Evolutionary conservation across 2,113 vertebrate genomes (phyloP), one percentile per base, ranked within the genome.

Genomic region (Lontra canadensis): DNA sequence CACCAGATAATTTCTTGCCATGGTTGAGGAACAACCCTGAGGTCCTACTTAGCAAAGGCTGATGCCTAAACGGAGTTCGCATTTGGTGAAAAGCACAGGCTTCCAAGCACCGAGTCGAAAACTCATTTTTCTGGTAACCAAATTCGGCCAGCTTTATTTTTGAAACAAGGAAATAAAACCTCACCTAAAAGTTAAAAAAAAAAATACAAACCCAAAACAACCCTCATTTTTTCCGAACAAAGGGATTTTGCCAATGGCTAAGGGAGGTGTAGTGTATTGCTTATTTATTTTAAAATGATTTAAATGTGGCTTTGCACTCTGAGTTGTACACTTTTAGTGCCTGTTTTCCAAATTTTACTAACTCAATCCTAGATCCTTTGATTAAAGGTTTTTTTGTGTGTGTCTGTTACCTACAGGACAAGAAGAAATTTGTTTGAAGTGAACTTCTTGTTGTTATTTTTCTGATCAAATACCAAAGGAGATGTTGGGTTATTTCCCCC

Each of bases 231-330:
- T 84, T 23, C 59, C 91, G 42, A 47, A 76, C 25, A 76, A 76
- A 76, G 34, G 39, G 34, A 10, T 59, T 93, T 89, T 80, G 1
- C 25, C 21, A 47, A 15, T 5, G 29, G 7, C 55, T 52, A 74
- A 85, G 80, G 44, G n/a, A 55, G 17, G 7, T 76, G 4, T 20
- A 13, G 15, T n/a, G 0, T 90, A 26, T 29, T 44, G 31, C 25
- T 94, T 95, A 86, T 55, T 76, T 71, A 76, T 79, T 93, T 97
- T 78, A 23, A 87, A 78, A 65, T 91, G 23, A 69, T 90, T 85
- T 83, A 73, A 73, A 14, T 29, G 20, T 79, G 52, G 26, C 36
- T 90, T 36, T 90, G 23, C 8, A 39, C 20, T 47, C 39, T 83
- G 79, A 82, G 39, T 3, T 69, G 26, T 80, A 78, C 36, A 6